Conservation (phyloP, 1,140 invertebrate genomes). For the Hyles vespertilio region DNA sequence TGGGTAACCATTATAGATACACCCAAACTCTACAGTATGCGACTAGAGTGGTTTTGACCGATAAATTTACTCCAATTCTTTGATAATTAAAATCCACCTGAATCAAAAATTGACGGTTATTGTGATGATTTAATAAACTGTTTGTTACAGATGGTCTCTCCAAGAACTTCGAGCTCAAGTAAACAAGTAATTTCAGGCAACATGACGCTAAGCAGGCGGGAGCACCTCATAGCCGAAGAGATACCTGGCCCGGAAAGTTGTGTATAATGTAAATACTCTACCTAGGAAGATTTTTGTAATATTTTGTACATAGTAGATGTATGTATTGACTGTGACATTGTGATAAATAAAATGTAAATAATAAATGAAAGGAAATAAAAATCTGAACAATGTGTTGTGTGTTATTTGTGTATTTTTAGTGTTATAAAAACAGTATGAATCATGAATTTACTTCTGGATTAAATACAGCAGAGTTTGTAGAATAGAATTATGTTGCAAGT, state of each 20-base stretch:
- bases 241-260: constrained; percentile 70
- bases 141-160: constrained; percentile 45
- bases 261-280: constrained; percentile 39
- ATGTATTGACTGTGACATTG: constrained; percentile 70
- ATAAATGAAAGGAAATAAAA: constrained; percentile 25
- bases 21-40: too few species aligned
- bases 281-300: constrained; percentile 18
- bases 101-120: too few species aligned
- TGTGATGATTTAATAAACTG: background rate
- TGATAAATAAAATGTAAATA: constrained; percentile 67
- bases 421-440: too few species aligned
- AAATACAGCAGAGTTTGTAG: too few species aligned
- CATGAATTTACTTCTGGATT: too few species aligned
- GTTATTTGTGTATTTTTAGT: background rate
- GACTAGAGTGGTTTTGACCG: too few species aligned
- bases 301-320: constrained; percentile 28
- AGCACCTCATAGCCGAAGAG: constrained; percentile 66
- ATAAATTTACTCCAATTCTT: too few species aligned
- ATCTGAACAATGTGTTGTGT: background rate
- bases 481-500: too few species aligned
- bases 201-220: constrained; percentile 58
- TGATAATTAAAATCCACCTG: too few species aligned
- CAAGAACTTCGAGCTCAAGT: constrained; percentile 33
- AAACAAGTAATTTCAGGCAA: constrained; percentile 42
- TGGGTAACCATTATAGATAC: too few species aligned